Evolutionary conservation across 2,888 invertebrate genomes (phyloP), one percentile per base, ranked within the genome.

Genomic region (Thymelicus sylvestris): DNA sequence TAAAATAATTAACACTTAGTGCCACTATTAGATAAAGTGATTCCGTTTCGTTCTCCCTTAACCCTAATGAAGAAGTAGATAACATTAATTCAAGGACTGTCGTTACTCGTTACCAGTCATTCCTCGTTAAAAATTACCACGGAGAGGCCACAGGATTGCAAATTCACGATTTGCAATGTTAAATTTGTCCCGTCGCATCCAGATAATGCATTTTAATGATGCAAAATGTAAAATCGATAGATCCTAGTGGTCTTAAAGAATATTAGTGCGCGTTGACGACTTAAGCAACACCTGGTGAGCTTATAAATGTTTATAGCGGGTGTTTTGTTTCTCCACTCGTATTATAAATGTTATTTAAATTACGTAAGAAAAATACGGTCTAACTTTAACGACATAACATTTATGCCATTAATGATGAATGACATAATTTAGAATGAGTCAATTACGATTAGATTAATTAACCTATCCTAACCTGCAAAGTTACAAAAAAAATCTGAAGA

Each of bases 171-270:
- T 92, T 93, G 92, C 93, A 93, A 93, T 93, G 90, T 92, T 91
- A 93, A 93, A 88, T 81, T 74, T 76, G 78, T 80, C 78, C 83
- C 85, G 86, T 83, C 88, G 90, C 88, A 88, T 84, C 81, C 86
- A 85, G 89, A 92, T 93, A 92, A 92, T 92, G 92, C 88, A 92
- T 95, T 95, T 95, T 95, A 95, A 93, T 95, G 95, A 86, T 89
- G 91, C 80, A 78, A 89, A 91, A 88, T 90, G 87, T 84, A 81
- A 86, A 85, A 80, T 89, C 91, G 85, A 91, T 87, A 83, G 83
- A 82, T 82, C 80, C 80, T 78, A 76, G 77, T 74, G 78, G 76
- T 78, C 81, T 86, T 84, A 79, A 81, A 78, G 78, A 79, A 80
- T 82, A 86, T 89, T 87, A 86, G 76, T 60, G 77, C 79, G 75